phyloP scores from a whole-genome alignment of 2,797 vertebrate species.

The Microctenopoma steveboyesi region DNA sequence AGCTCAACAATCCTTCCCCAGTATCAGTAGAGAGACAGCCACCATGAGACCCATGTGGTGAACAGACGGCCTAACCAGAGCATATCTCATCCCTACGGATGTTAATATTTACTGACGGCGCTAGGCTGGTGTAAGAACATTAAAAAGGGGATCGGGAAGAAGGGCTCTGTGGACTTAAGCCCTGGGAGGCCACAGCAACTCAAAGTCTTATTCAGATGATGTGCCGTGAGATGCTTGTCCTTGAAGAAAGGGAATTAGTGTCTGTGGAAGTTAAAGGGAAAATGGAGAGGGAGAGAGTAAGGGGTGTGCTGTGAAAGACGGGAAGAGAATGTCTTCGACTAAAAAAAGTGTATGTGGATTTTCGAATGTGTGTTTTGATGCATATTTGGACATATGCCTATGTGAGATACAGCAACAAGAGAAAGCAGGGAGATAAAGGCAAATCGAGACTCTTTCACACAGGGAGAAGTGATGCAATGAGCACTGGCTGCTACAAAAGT shows the following conservation, averaged over 20 bases:
- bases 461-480: slow-evolving; percentile 68
- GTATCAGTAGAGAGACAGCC: slow-evolving; percentile 65
- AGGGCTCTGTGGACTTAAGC: slow-evolving; percentile 75
- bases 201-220: slow-evolving; percentile 83
- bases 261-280: slow-evolving; percentile 83
- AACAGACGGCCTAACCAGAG: slow-evolving; percentile 65
- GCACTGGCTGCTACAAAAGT: slow-evolving; percentile 72
- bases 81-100: slow-evolving; percentile 71
- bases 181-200: slow-evolving; percentile 74
- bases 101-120: slow-evolving; percentile 81
- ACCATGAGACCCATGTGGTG: slow-evolving; percentile 63
- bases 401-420: slow-evolving; percentile 56
- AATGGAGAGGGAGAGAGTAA: slow-evolving; percentile 48
- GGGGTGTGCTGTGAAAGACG: slow-evolving; percentile 28
- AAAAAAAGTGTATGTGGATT: slow-evolving; percentile 55
- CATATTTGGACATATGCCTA: slow-evolving; percentile 42
- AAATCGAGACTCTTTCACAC: slow-evolving; percentile 51
- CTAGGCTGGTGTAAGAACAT: slow-evolving; percentile 77
- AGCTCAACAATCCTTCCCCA: slow-evolving; percentile 53
- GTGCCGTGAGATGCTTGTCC: slow-evolving; percentile 79
- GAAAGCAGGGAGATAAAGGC: slow-evolving; percentile 37
- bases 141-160: slow-evolving; percentile 77
- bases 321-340: slow-evolving; percentile 57
- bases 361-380: slow-evolving; percentile 49
- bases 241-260: slow-evolving; percentile 90